Base-by-base conservation (phyloP, 2,797 vertebrate genomes). In the Semotilus atromaculatus region DNA sequence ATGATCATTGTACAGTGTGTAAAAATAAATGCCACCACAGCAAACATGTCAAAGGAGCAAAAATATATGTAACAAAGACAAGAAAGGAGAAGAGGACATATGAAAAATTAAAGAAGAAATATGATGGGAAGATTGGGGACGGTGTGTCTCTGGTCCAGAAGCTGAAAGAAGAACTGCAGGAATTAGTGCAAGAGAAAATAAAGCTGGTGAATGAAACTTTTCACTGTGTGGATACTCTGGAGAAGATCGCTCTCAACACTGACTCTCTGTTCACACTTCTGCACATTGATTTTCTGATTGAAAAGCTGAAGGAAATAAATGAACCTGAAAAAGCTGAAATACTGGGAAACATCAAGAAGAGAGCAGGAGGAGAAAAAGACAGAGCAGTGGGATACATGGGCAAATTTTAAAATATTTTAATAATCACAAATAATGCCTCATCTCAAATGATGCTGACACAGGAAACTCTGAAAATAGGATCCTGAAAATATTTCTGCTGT, bases 61-160 rank as follows among this genome's bases (percentile, higher is more conserved):
- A 36, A 70, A 70, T 23, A 70, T 70, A 70, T 71, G 38, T 0
- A 16, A 0, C 3, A 8, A 26, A 8, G 7, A 71, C 7, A 43
- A 71, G 0, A 0, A 26, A 4, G 0, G n/a, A 43, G 14, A 71
- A 18, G 1, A 71, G 0, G 7, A 71, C 11, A 4, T 1, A 26
- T 16, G 1, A 2, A 29, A 3, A 45, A 0, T 26, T 45, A 26
- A 71, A 45, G 7, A 71, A 26, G 1, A 0, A 45, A 4, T 71
- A 71, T 71, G 7, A 71, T 0, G 1, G 0, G 0, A 71, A 2
- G 0, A 18, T 7, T 43, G 0, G 3, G 0, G 1, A 4, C 0
- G 13, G 3, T 18, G 3, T 0, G 23, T 26, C 7, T 71, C 0
- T 71, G 23, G 3, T 18, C 0, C 1, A 16, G 13, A 43, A 43